A percentile compares a stretch with the other conserved stretches of the same genome.
phyloP scores from a whole-genome alignment of 2,888 invertebrate species.

The Drosophila siamana region DNA sequence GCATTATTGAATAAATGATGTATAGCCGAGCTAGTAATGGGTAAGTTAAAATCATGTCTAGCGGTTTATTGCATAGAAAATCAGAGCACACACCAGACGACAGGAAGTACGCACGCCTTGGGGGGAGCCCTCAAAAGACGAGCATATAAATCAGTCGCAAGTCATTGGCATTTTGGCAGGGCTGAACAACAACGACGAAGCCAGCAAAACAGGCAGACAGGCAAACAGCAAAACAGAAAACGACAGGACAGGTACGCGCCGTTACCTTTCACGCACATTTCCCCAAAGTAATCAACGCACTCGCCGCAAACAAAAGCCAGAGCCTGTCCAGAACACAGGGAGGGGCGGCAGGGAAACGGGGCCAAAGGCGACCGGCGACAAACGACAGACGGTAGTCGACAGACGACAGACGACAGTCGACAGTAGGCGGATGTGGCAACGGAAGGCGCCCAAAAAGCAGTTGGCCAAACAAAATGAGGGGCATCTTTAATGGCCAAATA shows the following conservation, averaged over 20 bases:
- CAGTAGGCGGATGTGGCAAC: conserved; percentile 46
- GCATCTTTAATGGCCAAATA: conserved; percentile 57
- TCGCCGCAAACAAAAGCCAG: conserved; percentile 70
- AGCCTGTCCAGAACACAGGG: conserved; percentile 31
- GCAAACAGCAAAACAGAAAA: conserved; percentile 59
- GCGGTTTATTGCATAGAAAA: conserved; percentile 57
- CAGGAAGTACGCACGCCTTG: conserved; percentile 16
- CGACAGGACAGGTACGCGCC: conserved; percentile 71
- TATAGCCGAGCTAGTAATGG: conserved; percentile 59
- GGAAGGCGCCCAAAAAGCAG: conserved; percentile 40
- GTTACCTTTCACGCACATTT: conserved; percentile 78
- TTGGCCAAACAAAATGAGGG: conserved; percentile 49
- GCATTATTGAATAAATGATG: conserved; percentile 63
- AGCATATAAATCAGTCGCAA: conserved; percentile 25
- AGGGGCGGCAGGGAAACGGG: no score
- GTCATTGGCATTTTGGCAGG: conserved; percentile 5
- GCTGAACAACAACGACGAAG: conserved; percentile 10
- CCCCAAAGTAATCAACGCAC: conserved; percentile 77
- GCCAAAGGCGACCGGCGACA: conserved; percentile 21
- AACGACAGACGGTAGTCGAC: conserved; percentile 21
- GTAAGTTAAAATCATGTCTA: conserved; percentile 63
- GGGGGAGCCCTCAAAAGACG: background rate
- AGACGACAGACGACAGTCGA: conserved; percentile 23
- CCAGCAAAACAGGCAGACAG: conserved; percentile 51
- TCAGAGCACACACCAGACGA: conserved; percentile 41